Evolutionary conservation across 2,797 vertebrate species (phyloP).

Genomic region (Myoxocephalus aenaeus): DNA sequence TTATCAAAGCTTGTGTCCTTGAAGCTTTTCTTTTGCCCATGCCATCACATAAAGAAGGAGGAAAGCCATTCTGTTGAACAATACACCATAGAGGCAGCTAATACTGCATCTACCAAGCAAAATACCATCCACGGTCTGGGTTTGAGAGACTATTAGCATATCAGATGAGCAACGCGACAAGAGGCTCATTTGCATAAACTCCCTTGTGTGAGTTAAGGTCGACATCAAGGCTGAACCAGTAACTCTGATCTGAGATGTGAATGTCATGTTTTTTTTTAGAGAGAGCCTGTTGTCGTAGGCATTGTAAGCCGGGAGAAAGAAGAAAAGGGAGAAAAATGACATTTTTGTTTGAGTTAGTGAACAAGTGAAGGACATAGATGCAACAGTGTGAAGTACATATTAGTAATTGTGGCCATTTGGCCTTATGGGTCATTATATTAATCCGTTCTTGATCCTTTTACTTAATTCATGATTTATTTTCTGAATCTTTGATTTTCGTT

Average conservation of each 20-base stretch:
- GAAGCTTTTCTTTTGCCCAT: neutral
- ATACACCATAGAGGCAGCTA: neutral
- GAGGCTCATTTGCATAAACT: slow-evolving; percentile 49
- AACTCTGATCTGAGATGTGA: slow-evolving; percentile 27
- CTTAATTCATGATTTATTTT: neutral
- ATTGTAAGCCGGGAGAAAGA: neutral
- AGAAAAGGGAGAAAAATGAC: neutral
- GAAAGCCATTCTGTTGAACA: neutral
- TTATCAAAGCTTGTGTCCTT: neutral
- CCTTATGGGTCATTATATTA: neutral
- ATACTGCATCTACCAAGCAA: slow-evolving; percentile 14
- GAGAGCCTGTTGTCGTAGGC: neutral
- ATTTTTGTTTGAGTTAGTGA: neutral
- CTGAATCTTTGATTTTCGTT: no score
- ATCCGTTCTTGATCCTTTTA: neutral
- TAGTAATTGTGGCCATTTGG: neutral
- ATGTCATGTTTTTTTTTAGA: neutral
- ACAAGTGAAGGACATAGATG: neutral
- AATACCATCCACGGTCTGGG: slow-evolving; percentile 18
- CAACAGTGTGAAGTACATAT: neutral
- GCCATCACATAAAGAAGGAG: neutral
- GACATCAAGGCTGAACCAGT: slow-evolving; percentile 29
- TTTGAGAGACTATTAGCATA: slow-evolving; percentile 34
- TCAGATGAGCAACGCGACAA: slow-evolving; percentile 31
- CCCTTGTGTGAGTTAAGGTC: slow-evolving; percentile 28